Percentiles rank a stretch among this genome's conserved stretches.
phyloP scores from a whole-genome alignment of 2,888 invertebrate genomes.

The Meiosimyza decipiens region DNA sequence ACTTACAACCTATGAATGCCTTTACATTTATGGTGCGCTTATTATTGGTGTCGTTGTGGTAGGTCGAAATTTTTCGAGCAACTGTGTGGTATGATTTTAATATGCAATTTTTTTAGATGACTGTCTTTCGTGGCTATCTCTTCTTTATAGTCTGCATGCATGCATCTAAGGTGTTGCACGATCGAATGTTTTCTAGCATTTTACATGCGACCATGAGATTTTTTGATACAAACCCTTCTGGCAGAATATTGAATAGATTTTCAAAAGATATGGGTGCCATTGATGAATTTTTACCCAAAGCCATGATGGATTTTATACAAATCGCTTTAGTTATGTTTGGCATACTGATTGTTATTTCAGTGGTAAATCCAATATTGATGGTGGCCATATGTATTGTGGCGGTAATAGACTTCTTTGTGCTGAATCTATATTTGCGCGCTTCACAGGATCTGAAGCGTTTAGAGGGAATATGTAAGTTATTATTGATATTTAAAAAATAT shows the following conservation, averaged over 20 bases:
- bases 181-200: slow-evolving; percentile 85
- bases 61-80: slow-evolving; percentile 34
- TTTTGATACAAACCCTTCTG: slow-evolving; percentile 87
- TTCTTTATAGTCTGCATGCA: slow-evolving; percentile 82
- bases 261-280: slow-evolving; percentile 78
- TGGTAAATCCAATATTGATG: slow-evolving; percentile 77
- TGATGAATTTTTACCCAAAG: slow-evolving; percentile 71
- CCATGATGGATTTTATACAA: slow-evolving; percentile 70
- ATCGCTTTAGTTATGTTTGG: slow-evolving; percentile 75
- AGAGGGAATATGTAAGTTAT: slow-evolving; percentile 75
- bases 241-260: slow-evolving; percentile 79
- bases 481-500: neutral
- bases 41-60: slow-evolving; percentile 63
- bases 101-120: slow-evolving; percentile 55
- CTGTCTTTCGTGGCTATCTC: slow-evolving; percentile 73
- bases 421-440: slow-evolving; percentile 77
- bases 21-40: slow-evolving; percentile 64
- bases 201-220: slow-evolving; percentile 83
- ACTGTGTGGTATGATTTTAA: slow-evolving; percentile 1
- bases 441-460: slow-evolving; percentile 80
- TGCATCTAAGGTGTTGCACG: slow-evolving; percentile 81
- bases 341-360: slow-evolving; percentile 77
- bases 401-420: slow-evolving; percentile 72
- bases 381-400: slow-evolving; percentile 75
- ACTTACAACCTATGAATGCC: slow-evolving; percentile 61